Evolutionary conservation across 2,113 vertebrate genomes (phyloP), one percentile per base, ranked within the genome.

Genomic region (Rhinolophus sinicus): DNA sequence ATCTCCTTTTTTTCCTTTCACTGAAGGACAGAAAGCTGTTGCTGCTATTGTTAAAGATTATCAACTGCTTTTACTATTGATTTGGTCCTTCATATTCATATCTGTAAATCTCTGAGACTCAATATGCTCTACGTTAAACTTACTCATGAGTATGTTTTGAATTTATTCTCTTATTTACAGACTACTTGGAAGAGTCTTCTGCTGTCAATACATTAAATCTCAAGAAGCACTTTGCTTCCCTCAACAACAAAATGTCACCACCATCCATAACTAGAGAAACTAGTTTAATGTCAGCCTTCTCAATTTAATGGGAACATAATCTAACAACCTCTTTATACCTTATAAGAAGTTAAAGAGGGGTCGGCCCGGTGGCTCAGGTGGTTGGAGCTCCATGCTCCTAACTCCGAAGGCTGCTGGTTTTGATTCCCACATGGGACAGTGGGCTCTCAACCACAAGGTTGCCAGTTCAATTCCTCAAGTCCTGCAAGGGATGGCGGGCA

Each of bases 311-410:
- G 14, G 67, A 67, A 69, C 14, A n/a, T 76, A 76, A 75, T 78
- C 35, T 64, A 73, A 84, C 14, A 96, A 14, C 0, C 5, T 95
- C n/a, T 40, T 6, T 60, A 22, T 21, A 83, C 56, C 24, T 40
- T 90, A 47, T 82, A 58, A 94, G 75, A 92, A 93, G 58, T 50
- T 95, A 47, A 82, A 77, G 19, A 88, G 75, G 72, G 40, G 40
- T 44, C 5, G 40, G 40, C 40, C 4, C 40, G 40, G 40, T 44
- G 40, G 40, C 40, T 44, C 40, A 44, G 40, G 40, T 6, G 7
- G 40, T 44, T 44, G 7, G 40, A 44, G 40, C 4, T 44, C 40
- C 40, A 44, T 44, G 40, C 40, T 44, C 40, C 6, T 44, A 44
- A 44, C 5, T 44, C 40, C 6, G 4, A 44, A 44, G 40, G 40